Evolutionary conservation across 2,888 invertebrate genomes (phyloP).

Genomic region (Magallana nippona): DNA sequence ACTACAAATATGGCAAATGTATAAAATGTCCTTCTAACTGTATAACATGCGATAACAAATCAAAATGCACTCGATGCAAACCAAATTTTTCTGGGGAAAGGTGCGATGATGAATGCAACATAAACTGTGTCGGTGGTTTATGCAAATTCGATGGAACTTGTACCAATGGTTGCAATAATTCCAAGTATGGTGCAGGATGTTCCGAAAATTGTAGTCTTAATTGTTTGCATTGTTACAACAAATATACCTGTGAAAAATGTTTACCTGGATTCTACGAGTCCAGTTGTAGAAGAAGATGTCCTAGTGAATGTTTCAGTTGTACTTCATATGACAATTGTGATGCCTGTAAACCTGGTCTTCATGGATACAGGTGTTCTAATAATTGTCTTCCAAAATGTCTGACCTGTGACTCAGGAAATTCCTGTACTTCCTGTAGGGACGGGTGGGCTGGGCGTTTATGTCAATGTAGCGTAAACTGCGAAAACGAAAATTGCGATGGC

Average conservation of each 20-base stretch:
- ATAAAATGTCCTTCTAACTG: background rate
- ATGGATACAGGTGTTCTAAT: background rate
- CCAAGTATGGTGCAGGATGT: background rate
- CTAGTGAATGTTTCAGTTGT: background rate
- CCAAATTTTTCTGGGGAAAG: background rate
- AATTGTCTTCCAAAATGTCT: background rate
- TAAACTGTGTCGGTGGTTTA: background rate
- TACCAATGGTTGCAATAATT: background rate
- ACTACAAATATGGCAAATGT: background rate
- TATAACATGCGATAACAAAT: background rate
- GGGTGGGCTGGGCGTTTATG: slow-evolving; percentile 8
- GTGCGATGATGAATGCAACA: background rate
- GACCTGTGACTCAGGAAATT: background rate
- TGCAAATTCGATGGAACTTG: background rate
- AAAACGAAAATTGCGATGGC: background rate
- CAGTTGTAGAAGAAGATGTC: background rate
- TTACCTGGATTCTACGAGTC: background rate
- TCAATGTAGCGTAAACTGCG: background rate
- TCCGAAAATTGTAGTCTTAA: background rate
- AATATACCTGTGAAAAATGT: slow-evolving; percentile 9
- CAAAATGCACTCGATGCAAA: background rate
- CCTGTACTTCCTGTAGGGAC: slow-evolving; percentile 7
- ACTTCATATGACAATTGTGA: background rate
- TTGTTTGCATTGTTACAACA: slow-evolving; percentile 16
- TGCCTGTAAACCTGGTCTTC: background rate